Conservation (phyloP, 2,888 invertebrate genomes). For the Drosophila dives region DNA sequence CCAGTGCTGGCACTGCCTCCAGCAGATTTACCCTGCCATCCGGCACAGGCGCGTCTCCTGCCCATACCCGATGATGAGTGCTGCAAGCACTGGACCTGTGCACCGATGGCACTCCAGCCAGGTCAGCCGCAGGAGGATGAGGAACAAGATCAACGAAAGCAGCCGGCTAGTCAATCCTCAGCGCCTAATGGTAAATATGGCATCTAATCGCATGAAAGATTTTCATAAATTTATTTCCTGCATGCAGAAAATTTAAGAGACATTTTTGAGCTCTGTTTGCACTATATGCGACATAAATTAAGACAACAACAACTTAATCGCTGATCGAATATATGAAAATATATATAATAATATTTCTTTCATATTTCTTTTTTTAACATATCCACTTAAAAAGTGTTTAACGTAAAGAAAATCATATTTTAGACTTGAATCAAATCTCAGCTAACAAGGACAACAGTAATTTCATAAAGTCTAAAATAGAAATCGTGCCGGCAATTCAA, state of each 20-base stretch:
- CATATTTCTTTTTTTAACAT: neutral
- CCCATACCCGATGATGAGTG: constrained; percentile 92
- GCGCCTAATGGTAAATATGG: constrained; percentile 75
- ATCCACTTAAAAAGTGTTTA: no score
- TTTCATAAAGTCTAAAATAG: neutral
- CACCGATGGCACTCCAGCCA: constrained; percentile 83
- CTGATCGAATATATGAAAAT: neutral
- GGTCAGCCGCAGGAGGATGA: constrained; percentile 38
- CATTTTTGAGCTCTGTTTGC: constrained; percentile 3
- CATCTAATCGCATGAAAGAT: constrained; percentile 20
- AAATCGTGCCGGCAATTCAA: neutral
- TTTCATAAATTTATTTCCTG: constrained; percentile 15
- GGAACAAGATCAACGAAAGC: constrained; percentile 19
- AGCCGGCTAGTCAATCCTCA: constrained; percentile 11
- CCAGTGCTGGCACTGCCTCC: constrained; percentile 92
- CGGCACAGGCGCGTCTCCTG: constrained; percentile 88
- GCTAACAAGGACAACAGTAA: neutral
- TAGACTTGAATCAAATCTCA: neutral
- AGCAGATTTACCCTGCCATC: constrained; percentile 89
- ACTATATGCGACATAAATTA: neutral
- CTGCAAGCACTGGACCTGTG: constrained; percentile 91
- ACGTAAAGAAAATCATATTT: neutral
- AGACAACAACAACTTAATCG: neutral
- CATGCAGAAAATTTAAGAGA: constrained; percentile 31
- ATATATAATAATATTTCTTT: neutral